These are phyloP conservation scores for Luffia ferchaultella DNA, from an alignment of 2,888 invertebrate genomes.

Conservation along the genomic window DNA sequence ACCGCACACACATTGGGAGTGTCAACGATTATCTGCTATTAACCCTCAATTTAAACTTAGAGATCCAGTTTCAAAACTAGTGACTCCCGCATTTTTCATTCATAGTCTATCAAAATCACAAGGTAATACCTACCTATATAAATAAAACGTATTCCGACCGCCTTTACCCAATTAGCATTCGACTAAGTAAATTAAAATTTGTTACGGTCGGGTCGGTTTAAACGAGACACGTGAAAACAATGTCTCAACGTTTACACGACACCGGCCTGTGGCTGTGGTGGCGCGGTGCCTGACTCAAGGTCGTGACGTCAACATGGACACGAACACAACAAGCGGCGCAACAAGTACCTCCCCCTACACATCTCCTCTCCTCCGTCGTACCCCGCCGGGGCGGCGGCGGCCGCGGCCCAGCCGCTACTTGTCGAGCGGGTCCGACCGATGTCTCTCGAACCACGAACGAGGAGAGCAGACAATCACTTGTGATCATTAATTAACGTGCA, in stretches of 20 bases:
- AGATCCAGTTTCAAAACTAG: too few relatives aligned
- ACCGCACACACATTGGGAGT: background rate
- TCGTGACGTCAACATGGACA: constrained; percentile 46
- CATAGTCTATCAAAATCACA: too few relatives aligned
- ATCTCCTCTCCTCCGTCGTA: constrained; percentile 29
- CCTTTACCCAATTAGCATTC: background rate
- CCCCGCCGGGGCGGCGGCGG: constrained; percentile 23
- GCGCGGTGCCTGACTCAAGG: constrained; percentile 30
- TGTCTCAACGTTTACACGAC: constrained; percentile 1
- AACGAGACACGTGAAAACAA: background rate
- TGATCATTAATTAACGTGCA: background rate
- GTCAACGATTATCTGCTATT: too few relatives aligned
- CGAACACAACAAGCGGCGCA: constrained; percentile 58
- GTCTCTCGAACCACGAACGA: too few relatives aligned
- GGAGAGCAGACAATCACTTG: too few relatives aligned
- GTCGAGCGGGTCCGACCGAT: constrained; percentile 1
- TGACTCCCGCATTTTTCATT: too few relatives aligned
- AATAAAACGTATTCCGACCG: too few relatives aligned
- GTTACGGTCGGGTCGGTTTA: background rate
- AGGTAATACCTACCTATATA: too few relatives aligned
- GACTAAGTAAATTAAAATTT: background rate
- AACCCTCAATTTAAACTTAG: too few relatives aligned
- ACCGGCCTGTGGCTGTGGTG: constrained; percentile 28
- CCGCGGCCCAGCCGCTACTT: constrained; percentile 2
- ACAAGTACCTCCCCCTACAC: constrained; percentile 47